phyloP scores from a whole-genome alignment of 2,888 invertebrate genomes.

The Azorinus chamasolen region DNA sequence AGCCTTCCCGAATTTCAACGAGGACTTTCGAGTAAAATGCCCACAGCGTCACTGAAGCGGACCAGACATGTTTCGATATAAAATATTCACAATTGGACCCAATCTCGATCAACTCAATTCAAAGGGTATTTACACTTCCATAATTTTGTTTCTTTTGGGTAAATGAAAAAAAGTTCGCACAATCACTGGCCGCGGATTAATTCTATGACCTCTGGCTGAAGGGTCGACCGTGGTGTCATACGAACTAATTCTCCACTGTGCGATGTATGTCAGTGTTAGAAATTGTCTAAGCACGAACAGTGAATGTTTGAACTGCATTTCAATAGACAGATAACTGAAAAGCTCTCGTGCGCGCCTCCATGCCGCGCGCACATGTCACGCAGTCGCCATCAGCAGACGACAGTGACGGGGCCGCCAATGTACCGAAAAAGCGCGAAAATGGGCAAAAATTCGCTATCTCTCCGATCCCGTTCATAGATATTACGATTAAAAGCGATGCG shows the following conservation, averaged over 20 bases:
- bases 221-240: neutral
- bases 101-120: neutral
- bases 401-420: neutral
- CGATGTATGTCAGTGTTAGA: no score
- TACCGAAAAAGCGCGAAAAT: no score
- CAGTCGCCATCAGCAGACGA: conserved; percentile 1
- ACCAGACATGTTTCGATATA: conserved; percentile 2
- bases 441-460: no score
- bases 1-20: no score
- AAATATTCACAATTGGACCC: neutral
- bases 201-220: conserved; percentile 20
- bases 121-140: conserved; percentile 3
- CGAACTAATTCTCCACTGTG: no score
- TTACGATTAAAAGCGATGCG: no score
- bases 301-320: no score
- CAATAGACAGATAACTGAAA: neutral
- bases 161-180: neutral
- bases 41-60: neutral
- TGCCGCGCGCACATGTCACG: conserved; percentile 11
- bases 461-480: no score
- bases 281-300: no score
- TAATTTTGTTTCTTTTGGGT: conserved; percentile 2
- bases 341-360: conserved; percentile 11
- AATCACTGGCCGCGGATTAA: conserved; percentile 2
- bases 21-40: no score